Evolutionary conservation across 2,888 invertebrate genomes (phyloP).

Genomic region (Coelinius sp.): DNA sequence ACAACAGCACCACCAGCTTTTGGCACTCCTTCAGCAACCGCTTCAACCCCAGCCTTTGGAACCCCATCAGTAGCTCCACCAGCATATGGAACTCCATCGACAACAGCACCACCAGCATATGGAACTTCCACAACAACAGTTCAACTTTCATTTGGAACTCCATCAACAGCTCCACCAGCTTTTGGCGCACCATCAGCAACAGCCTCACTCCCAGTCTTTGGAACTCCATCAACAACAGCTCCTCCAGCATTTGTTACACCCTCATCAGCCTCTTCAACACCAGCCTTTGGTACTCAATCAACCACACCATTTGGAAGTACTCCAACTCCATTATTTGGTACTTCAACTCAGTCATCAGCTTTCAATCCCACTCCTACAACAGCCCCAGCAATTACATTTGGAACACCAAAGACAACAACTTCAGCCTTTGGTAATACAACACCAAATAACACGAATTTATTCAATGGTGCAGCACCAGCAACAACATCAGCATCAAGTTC

Average conservation of each 20-base stretch:
- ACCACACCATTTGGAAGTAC: constrained; percentile 4
- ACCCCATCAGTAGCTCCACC: constrained; percentile 13
- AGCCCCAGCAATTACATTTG: constrained; percentile 38
- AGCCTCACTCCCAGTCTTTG: constrained; percentile 36
- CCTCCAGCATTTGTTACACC: constrained; percentile 46
- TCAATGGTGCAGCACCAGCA: constrained; percentile 33
- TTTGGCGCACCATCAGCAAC: constrained; percentile 42
- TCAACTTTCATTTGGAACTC: constrained; percentile 4
- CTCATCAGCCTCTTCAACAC: constrained; percentile 17
- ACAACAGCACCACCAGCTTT: constrained; percentile 22
- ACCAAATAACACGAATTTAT: constrained; percentile 35
- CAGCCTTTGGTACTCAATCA: constrained; percentile 18
- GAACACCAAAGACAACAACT: constrained; percentile 47
- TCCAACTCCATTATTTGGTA: constrained; percentile 45
- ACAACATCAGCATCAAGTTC: constrained; percentile 32
- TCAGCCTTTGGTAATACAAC: constrained; percentile 30
- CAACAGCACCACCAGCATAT: constrained; percentile 21
- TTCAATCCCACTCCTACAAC: constrained; percentile 38
- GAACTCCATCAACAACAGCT: constrained; percentile 10
- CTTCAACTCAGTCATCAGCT: constrained; percentile 33
- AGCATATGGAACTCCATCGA: constrained; percentile 28
- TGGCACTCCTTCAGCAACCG: constrained; percentile 13
- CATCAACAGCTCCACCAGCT: background rate
- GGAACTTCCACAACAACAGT: constrained; percentile 12
- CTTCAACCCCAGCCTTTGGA: constrained; percentile 25